A percentile compares a stretch with the other conserved stretches of the same genome.
These are phyloP conservation scores for Andricus grossulariae DNA, from an alignment of 1,140 invertebrate species.

Conservation along the genomic window DNA sequence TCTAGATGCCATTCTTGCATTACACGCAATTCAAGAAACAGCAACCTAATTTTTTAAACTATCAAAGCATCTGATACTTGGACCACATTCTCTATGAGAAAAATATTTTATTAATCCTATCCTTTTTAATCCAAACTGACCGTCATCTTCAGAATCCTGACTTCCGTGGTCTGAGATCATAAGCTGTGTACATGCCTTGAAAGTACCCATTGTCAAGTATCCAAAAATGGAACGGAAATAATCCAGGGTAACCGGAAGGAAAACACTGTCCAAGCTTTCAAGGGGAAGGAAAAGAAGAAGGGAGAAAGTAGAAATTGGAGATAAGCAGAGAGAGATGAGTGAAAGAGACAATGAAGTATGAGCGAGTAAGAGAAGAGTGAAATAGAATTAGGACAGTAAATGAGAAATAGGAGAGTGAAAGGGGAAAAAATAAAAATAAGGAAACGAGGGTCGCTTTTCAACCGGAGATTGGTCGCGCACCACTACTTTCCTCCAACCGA, in stretches of 20 bases:
- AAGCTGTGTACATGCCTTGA: slow-evolving; percentile 64
- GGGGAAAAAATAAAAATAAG: slow-evolving; percentile 47
- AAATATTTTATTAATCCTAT: slow-evolving; percentile 4
- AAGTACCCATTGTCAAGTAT: slow-evolving; percentile 59
- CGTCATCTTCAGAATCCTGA: slow-evolving; percentile 51
- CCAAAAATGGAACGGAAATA: slow-evolving; percentile 16
- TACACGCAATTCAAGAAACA: too few species aligned
- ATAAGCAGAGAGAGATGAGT: slow-evolving; percentile 37
- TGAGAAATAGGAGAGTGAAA: slow-evolving; percentile 34
- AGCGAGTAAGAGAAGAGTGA: not conserved
- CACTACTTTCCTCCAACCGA: slow-evolving; percentile 53
- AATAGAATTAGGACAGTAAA: slow-evolving; percentile 18
- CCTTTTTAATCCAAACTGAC: slow-evolving; percentile 51
- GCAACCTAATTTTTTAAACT: not conserved
- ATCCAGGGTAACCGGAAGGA: not conserved
- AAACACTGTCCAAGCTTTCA: not conserved
- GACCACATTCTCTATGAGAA: not conserved
- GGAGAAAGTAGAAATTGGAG: slow-evolving; percentile 38
- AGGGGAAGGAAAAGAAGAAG: slow-evolving; percentile 2
- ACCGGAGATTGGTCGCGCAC: slow-evolving; percentile 57
- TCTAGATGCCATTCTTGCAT: too few species aligned
- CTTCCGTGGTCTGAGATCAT: slow-evolving; percentile 55
- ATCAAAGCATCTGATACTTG: not conserved
- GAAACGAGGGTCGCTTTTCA: slow-evolving; percentile 50
- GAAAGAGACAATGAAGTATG: slow-evolving; percentile 40